Evolutionary conservation across 2,888 invertebrate species (phyloP), one percentile per base, ranked within the genome.

Genomic region (Thereva unica): DNA sequence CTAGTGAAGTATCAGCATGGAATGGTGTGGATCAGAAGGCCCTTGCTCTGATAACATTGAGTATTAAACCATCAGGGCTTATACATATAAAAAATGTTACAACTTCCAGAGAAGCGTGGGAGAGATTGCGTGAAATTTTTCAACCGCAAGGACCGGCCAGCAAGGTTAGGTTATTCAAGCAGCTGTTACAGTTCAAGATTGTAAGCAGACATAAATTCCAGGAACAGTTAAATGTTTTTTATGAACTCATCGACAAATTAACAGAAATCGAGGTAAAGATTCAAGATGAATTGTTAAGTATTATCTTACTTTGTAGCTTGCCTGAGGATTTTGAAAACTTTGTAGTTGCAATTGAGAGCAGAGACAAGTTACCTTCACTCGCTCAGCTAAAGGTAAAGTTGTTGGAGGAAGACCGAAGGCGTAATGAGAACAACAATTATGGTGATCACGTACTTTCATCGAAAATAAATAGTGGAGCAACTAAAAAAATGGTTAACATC

Each of bases 121-220:
- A 66, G 49, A 66, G 54, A 12, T 42, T 70, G 35, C 40, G 41
- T 42, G 57, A 50, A n/a, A 52, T 70, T 5, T 50, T 55, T 41
- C 53, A 34, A 40, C 68, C 67, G 52, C 34, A 63, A 37, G 67
- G 69, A 4, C 69, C 67, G 7, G 65, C 66, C 5, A 44, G 69
- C 7, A 70, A 67, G 57, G 67, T 68, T 35, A 53, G 49, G 6
- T 53, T 71, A 4, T 71, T 66, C 54, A 70, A 68, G 47, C 59
- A 67, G 34, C 49, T 68, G 7, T 8, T 71, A 49, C 52, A 63
- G 41, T 37, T 35, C 10, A 67, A 65, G 41, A 55, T 55, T 23
- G 23, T 23, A 2, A 23, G 23, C 23, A 23, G 23, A 2, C 44
- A 53, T 9, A 50, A 45, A 5, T 65, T 69, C 61, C 35, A 10